These are phyloP conservation scores for Alouatta palliata DNA, from an alignment of 2,113 vertebrate species.

Conservation along the genomic window DNA sequence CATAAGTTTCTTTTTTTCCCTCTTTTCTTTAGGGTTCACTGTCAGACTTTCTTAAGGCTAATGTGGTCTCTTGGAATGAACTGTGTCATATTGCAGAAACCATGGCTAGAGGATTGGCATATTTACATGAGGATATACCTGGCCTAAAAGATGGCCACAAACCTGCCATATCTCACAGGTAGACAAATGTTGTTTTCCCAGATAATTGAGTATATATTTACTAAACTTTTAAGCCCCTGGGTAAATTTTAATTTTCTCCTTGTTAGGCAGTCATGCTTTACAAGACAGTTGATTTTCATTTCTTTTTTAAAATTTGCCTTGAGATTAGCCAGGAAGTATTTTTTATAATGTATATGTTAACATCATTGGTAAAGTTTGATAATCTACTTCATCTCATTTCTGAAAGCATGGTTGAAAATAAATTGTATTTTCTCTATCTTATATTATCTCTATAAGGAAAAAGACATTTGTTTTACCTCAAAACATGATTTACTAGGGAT, in stretches of 20 bases:
- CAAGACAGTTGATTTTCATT: conserved; percentile 50
- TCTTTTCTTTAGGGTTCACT: conserved; percentile 90
- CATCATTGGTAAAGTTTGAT: conserved; percentile 51
- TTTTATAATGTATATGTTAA: conserved; percentile 42
- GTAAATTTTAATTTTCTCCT: conserved; percentile 17
- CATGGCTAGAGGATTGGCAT: conserved; percentile 95
- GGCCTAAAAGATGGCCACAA: conserved; percentile 98
- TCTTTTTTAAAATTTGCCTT: conserved; percentile 49
- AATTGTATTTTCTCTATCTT: conserved; percentile 46
- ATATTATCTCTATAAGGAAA: too few relatives aligned
- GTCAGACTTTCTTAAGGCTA: conserved; percentile 98
- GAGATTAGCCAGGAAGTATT: conserved; percentile 25
- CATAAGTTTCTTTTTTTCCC: background rate
- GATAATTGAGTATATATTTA: conserved; percentile 39
- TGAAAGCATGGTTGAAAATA: conserved; percentile 56
- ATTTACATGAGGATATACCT: conserved; percentile 98
- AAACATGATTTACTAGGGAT: background rate
- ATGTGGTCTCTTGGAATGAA: conserved; percentile 97
- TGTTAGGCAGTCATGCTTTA: background rate
- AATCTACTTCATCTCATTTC: conserved; percentile 38
- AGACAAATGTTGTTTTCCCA: conserved; percentile 37
- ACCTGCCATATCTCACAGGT: conserved; percentile 97
- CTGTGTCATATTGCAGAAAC: conserved; percentile 96
- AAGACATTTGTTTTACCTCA: too few relatives aligned
- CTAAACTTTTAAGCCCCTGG: background rate